Evolutionary conservation across 2,797 vertebrate genomes (phyloP).

Genomic region (Borostomias antarcticus): DNA sequence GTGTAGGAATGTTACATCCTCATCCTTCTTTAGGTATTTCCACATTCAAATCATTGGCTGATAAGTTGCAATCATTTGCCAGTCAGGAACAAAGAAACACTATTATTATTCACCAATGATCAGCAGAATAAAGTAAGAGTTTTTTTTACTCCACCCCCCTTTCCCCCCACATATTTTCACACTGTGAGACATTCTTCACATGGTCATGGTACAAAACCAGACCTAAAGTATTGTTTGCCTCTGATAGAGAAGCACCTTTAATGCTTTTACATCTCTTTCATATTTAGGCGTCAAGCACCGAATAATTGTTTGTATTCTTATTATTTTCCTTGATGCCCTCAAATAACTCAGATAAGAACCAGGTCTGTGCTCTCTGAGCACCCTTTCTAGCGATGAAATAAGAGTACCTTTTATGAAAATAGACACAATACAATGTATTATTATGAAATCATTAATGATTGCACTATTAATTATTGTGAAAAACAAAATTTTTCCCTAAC

Average conservation of each 20-base stretch:
- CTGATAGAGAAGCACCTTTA: slow-evolving; percentile 26
- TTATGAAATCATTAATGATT: slow-evolving; percentile 13
- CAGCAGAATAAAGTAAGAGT: not conserved
- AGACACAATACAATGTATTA: slow-evolving; percentile 4
- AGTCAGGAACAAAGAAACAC: slow-evolving; percentile 8
- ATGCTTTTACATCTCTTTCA: slow-evolving; percentile 40
- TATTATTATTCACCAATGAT: not conserved
- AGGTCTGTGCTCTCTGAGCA: too few relatives aligned
- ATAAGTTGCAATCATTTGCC: not conserved
- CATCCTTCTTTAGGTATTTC: not conserved
- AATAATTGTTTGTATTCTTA: too few relatives aligned
- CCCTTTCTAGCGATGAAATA: too few relatives aligned
- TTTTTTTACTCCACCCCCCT: not conserved
- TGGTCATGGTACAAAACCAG: slow-evolving; percentile 21
- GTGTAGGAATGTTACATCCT: not conserved
- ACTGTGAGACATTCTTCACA: too few relatives aligned
- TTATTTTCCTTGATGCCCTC: slow-evolving; percentile 57
- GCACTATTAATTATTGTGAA: slow-evolving; percentile 3
- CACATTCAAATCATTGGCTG: not conserved
- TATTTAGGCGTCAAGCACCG: too few relatives aligned
- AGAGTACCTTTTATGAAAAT: too few relatives aligned
- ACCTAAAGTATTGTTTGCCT: slow-evolving; percentile 41
- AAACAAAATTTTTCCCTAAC: not conserved
- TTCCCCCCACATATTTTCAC: not conserved
- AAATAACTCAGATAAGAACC: too few relatives aligned